A percentile compares a stretch with the other conserved stretches of the same genome.
These are phyloP conservation scores for Mesitornis unicolor DNA, from an alignment of 2,113 vertebrate genomes.

Conservation along the genomic window DNA sequence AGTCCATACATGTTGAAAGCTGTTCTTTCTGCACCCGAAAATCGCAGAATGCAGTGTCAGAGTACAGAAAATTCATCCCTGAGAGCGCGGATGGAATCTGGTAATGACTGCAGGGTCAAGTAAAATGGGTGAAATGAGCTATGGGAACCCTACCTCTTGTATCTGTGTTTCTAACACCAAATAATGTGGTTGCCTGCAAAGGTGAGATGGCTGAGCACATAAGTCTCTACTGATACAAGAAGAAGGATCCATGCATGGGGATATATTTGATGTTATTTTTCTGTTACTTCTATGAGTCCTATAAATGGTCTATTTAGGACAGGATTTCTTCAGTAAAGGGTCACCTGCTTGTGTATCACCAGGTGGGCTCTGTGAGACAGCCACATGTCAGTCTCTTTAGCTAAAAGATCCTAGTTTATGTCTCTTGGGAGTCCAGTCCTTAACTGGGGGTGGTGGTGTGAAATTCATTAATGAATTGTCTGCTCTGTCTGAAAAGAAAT, in stretches of 20 bases:
- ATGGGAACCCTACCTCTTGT: not conserved
- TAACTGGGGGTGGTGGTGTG: not conserved
- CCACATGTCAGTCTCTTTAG: not conserved
- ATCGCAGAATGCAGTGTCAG: not conserved
- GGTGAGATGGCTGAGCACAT: not conserved
- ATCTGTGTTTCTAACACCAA: not conserved
- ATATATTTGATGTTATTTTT: not conserved
- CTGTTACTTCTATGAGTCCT: not conserved
- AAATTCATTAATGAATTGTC: not conserved
- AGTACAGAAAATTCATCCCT: fast-evolving
- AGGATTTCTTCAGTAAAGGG: not conserved
- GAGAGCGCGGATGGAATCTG: not conserved
- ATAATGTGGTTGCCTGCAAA: not conserved
- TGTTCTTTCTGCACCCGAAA: not conserved
- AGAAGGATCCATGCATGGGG: not conserved
- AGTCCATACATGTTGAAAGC: fast-evolving
- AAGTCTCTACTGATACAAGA: not conserved
- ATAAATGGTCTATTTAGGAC: not conserved
- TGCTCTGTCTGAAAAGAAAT: not conserved
- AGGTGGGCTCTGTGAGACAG: not conserved
- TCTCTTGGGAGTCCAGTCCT: not conserved
- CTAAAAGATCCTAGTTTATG: not conserved
- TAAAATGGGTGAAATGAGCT: not conserved
- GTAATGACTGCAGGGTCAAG: not conserved
- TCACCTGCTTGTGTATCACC: not conserved